Percentiles rank a stretch among this genome's conserved stretches.
phyloP scores from a whole-genome alignment of 2,113 vertebrate species.

The Motacilla tschutschensis region DNA sequence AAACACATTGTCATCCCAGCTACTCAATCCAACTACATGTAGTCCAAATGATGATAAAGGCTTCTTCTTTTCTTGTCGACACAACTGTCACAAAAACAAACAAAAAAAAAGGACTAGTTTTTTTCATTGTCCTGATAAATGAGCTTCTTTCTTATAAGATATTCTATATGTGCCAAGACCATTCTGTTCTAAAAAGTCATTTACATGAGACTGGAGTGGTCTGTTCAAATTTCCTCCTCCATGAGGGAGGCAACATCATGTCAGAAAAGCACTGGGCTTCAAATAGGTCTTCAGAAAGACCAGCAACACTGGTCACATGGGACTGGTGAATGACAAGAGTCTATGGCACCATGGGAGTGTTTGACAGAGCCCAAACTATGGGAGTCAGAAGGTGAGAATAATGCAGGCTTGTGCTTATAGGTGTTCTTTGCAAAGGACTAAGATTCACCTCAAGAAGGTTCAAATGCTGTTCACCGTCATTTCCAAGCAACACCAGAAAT shows the following conservation, averaged over 20 bases:
- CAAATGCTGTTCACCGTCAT: not conserved
- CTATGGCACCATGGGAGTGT: not conserved
- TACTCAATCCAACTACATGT: not conserved
- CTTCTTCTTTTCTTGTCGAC: not conserved
- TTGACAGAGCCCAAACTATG: fast-evolving
- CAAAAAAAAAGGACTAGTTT: not conserved
- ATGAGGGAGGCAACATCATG: not conserved
- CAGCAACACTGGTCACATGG: not conserved
- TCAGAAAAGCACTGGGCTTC: not conserved
- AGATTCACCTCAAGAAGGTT: not conserved
- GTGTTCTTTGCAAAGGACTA: not conserved
- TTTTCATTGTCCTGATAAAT: not conserved
- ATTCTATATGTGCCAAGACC: not conserved
- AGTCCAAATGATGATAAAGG: not conserved
- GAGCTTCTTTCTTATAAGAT: not conserved
- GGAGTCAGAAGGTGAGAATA: not conserved
- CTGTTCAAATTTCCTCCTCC: not conserved
- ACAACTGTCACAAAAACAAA: not conserved
- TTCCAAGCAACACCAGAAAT: not conserved
- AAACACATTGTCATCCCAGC: not conserved
- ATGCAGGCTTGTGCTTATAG: fast-evolving
- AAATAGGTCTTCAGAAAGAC: not conserved
- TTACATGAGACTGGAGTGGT: not conserved
- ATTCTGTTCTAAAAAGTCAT: not conserved
- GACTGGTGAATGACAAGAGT: not conserved